Conservation (phyloP, 2,113 vertebrate genomes). For the Pseudonaja textilis region DNA sequence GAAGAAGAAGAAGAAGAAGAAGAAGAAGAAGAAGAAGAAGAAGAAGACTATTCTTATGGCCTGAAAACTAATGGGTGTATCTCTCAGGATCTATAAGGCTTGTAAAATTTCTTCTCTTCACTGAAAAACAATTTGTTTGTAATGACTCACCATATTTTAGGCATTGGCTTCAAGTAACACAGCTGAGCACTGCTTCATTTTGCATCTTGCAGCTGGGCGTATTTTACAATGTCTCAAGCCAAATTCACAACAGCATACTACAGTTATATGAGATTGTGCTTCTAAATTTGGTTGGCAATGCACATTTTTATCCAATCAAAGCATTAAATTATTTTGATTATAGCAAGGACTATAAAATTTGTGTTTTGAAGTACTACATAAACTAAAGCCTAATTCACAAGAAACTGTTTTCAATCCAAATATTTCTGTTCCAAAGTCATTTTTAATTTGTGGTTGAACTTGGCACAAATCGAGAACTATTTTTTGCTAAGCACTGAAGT, state of each 20-base stretch:
- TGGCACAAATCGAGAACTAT: background rate
- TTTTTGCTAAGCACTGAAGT: background rate
- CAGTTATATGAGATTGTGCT: background rate
- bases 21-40: too few species aligned
- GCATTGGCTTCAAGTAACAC: conserved; percentile 27
- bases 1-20: background rate
- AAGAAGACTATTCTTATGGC: background rate
- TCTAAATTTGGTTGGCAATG: background rate
- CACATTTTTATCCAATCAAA: background rate
- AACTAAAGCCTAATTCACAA: background rate
- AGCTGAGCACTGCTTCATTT: conserved; percentile 17
- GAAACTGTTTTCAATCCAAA: background rate
- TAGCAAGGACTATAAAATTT: background rate
- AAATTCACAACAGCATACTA: background rate
- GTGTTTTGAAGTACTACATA: background rate
- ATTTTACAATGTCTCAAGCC: background rate
- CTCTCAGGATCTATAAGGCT: background rate
- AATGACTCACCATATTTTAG: conserved; percentile 4
- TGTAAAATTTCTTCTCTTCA: background rate
- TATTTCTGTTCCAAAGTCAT: background rate
- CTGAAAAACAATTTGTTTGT: conserved; percentile 10
- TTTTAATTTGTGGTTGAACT: background rate
- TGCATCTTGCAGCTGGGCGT: conserved; percentile 20
- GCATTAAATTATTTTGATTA: background rate
- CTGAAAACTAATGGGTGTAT: background rate